A percentile compares a stretch with the other conserved stretches of the same genome.
These are phyloP conservation scores for Hyperopisus bebe DNA, from an alignment of 2,113 vertebrate species.

Conservation along the genomic window DNA sequence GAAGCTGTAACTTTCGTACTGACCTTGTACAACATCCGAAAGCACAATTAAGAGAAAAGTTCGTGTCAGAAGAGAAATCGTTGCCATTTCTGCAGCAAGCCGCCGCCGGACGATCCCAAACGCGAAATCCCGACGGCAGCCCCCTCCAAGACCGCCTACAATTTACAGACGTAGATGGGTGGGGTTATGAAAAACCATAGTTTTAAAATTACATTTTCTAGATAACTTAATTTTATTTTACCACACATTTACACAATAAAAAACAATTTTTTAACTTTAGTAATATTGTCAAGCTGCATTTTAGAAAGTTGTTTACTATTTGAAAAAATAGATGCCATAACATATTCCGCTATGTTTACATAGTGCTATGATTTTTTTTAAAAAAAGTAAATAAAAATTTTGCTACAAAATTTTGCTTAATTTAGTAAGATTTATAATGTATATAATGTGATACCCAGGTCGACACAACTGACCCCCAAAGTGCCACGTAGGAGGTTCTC, in stretches of 20 bases:
- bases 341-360: not conserved
- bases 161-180: not conserved
- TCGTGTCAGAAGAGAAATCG: not conserved
- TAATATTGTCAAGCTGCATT: not conserved
- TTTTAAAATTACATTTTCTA: not conserved
- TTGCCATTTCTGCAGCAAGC: not conserved
- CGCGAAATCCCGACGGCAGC: not conserved
- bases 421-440: not conserved
- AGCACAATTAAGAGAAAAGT: not conserved
- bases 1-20: constrained; percentile 94
- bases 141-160: not conserved
- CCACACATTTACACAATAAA: not conserved
- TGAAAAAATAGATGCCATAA: not conserved
- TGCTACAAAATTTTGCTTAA: not conserved
- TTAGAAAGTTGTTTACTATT: not conserved
- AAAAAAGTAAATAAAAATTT: not conserved
- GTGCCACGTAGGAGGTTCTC: not conserved
- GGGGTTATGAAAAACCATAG: not conserved
- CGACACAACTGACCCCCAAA: not conserved
- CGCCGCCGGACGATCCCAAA: not conserved
- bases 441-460: not conserved
- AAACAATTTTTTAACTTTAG: not conserved
- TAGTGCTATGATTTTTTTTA: not conserved
- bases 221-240: not conserved
- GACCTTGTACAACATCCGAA: constrained; percentile 31